A percentile compares a stretch with the other conserved stretches of the same genome.
Evolutionary conservation across 2,888 invertebrate genomes (phyloP).

Genomic region (Pseudoips prasinana): DNA sequence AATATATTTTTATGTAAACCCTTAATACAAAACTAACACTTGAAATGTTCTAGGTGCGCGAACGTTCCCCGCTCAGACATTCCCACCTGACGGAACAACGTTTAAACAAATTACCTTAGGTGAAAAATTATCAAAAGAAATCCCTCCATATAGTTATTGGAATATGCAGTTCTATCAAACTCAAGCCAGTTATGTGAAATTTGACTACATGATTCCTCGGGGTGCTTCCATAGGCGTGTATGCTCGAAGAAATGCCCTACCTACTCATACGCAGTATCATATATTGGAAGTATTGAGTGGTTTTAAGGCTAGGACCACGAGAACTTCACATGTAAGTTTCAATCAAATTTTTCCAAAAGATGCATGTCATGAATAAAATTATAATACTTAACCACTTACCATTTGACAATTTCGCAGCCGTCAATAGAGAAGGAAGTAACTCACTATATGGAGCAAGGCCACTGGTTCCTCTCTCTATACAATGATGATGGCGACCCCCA

Average conservation of each 20-base stretch:
- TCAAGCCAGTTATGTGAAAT: conserved; percentile 95
- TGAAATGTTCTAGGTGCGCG: conserved; percentile 86
- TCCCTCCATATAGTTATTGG: conserved; percentile 97
- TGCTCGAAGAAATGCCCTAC: conserved; percentile 95
- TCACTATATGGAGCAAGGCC: conserved; percentile 97
- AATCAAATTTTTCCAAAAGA: background rate
- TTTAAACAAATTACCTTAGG: conserved; percentile 95
- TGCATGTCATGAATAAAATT: background rate
- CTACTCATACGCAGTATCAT: conserved; percentile 98
- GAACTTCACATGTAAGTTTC: conserved; percentile 92
- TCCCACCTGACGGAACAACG: conserved; percentile 96
- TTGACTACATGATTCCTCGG: conserved; percentile 95
- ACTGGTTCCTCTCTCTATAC: conserved; percentile 97
- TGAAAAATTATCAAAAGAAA: conserved; percentile 92
- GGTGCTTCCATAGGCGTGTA: conserved; percentile 97
- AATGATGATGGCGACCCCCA: conserved; percentile 97
- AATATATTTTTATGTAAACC: conserved; percentile 6
- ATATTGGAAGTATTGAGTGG: conserved; percentile 96
- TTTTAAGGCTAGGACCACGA: conserved; percentile 91
- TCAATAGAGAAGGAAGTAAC: conserved; percentile 95
- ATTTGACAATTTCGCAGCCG: conserved; percentile 74
- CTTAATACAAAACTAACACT: conserved; percentile 25
- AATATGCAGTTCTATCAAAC: conserved; percentile 98
- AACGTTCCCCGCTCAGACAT: conserved; percentile 94
- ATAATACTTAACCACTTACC: background rate